These are phyloP conservation scores for Pseudomugil gertrudae DNA, from an alignment of 2,797 vertebrate species.

Conservation along the genomic window DNA sequence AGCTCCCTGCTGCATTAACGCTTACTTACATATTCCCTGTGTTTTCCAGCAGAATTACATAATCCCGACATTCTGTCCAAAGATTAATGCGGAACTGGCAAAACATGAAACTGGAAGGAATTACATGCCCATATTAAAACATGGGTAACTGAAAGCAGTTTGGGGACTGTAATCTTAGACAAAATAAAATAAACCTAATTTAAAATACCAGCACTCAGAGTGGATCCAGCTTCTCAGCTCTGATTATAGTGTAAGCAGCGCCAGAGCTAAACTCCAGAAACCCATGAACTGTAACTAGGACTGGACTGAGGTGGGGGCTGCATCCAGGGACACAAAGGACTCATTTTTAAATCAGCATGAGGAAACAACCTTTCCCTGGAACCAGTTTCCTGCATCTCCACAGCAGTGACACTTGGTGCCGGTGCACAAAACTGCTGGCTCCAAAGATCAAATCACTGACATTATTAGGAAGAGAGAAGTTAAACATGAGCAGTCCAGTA, in stretches of 20 bases:
- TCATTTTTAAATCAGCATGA: background rate
- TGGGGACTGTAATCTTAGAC: slow-evolving; percentile 37
- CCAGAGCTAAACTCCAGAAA: slow-evolving; percentile 20
- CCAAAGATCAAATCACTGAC: background rate
- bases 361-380: background rate
- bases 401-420: background rate
- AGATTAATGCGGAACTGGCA: slow-evolving; percentile 50
- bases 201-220: slow-evolving; percentile 27
- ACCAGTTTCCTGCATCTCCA: background rate
- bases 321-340: background rate
- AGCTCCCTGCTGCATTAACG: slow-evolving; percentile 48
- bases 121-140: slow-evolving; percentile 49
- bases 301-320: slow-evolving; percentile 3
- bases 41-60: slow-evolving; percentile 58
- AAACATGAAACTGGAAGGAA: slow-evolving; percentile 44
- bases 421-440: background rate
- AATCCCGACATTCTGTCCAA: slow-evolving; percentile 50
- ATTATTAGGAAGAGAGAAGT: background rate
- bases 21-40: slow-evolving; percentile 47
- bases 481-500: background rate
- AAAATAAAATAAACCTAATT: slow-evolving; percentile 34
- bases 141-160: slow-evolving; percentile 24
- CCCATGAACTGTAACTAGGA: slow-evolving; percentile 15
- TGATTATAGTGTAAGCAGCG: slow-evolving; percentile 19
- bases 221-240: slow-evolving; percentile 24